phyloP scores from a whole-genome alignment of 2,797 vertebrate genomes.

The Hydrolagus colliei region DNA sequence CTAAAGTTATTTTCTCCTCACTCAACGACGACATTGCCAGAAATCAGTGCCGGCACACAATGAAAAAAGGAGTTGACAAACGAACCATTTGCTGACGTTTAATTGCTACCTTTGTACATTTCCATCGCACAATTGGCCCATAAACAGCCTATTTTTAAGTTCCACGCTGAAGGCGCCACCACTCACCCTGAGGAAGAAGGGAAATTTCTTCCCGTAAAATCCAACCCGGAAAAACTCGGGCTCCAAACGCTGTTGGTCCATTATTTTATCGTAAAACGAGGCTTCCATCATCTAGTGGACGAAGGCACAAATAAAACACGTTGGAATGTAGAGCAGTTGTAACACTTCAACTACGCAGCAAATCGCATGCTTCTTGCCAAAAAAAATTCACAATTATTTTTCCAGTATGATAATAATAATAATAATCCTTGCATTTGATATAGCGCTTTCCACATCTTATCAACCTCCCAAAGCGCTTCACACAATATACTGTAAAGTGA shows the following conservation, averaged over 20 bases:
- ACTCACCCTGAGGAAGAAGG: slow-evolving; percentile 92
- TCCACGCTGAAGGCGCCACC: slow-evolving; percentile 29
- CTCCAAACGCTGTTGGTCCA: slow-evolving; percentile 94
- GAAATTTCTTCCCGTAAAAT: slow-evolving; percentile 97
- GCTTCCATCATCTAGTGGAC: slow-evolving; percentile 88
- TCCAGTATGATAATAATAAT: too few species aligned
- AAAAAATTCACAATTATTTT: too few species aligned
- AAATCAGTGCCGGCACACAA: slow-evolving; percentile 12
- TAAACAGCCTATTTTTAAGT: slow-evolving; percentile 22
- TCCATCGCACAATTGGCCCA: slow-evolving; percentile 6
- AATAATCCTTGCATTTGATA: too few species aligned
- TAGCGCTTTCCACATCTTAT: too few species aligned
- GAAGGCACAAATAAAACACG: neutral
- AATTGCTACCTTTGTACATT: slow-evolving; percentile 23
- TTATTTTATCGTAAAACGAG: slow-evolving; percentile 95
- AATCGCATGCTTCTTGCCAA: neutral
- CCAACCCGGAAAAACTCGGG: slow-evolving; percentile 97
- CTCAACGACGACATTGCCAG: slow-evolving; percentile 23
- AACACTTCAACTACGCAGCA: neutral
- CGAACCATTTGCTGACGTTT: slow-evolving; percentile 17
- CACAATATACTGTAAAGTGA: too few species aligned
- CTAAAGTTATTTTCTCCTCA: neutral
- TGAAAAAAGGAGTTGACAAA: neutral
- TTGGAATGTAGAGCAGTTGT: neutral
- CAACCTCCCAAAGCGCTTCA: too few species aligned